Conservation (phyloP, 2,113 vertebrate genomes). For the Labeo catla region DNA sequence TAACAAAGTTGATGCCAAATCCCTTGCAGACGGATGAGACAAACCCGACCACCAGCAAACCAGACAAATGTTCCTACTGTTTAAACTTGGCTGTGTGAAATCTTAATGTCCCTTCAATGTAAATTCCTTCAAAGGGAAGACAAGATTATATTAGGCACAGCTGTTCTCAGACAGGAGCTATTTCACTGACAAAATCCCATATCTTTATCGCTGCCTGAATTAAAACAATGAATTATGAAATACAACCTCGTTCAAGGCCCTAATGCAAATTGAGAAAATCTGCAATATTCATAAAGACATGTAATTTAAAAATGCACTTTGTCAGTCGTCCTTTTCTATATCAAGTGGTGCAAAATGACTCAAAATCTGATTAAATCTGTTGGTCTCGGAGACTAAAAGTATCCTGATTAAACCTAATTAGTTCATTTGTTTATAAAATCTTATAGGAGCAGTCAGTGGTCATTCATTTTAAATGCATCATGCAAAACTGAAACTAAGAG, state of each 20-base stretch:
- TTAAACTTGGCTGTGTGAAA: not conserved
- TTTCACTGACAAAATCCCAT: not conserved
- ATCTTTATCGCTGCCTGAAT: not conserved
- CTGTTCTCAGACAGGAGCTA: not conserved
- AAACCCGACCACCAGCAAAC: not conserved
- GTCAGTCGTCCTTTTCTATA: not conserved
- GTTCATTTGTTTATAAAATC: not conserved
- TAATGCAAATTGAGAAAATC: not conserved
- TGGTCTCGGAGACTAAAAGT: not conserved
- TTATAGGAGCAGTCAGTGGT: not conserved
- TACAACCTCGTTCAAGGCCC: not conserved
- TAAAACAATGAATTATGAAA: conserved; percentile 38
- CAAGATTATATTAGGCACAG: not conserved
- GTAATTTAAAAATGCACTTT: not conserved
- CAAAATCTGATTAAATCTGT: not conserved
- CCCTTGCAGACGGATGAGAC: not conserved
- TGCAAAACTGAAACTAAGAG: not conserved
- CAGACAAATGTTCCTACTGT: conserved; percentile 1
- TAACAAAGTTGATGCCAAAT: not conserved
- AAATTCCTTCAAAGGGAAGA: not conserved
- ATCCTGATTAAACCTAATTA: not conserved
- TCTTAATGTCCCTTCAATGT: not conserved
- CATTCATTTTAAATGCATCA: not conserved
- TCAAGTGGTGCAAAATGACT: not conserved
- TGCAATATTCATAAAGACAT: conserved; percentile 10